phyloP scores from a whole-genome alignment of 1,140 invertebrate species.

The Lethocerus indicus region DNA sequence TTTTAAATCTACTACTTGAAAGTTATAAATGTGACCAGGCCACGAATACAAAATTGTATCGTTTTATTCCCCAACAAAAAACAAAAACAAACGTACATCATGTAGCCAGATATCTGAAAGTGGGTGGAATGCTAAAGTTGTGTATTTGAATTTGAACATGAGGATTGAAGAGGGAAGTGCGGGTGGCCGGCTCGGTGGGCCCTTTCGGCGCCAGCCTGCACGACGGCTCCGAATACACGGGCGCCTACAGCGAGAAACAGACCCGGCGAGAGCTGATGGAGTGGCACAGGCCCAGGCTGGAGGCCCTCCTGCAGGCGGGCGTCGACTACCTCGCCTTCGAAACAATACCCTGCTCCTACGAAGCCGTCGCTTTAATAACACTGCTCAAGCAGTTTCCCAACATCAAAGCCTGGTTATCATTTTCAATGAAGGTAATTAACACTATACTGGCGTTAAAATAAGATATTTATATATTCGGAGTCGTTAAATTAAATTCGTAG shows the following conservation, averaged over 20 bases:
- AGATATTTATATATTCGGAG: no score
- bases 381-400: conserved; percentile 53
- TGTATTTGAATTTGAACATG: neutral
- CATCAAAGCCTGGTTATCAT: conserved; percentile 64
- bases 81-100: no score
- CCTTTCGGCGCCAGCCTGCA: conserved; percentile 76
- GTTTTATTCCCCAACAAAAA: no score
- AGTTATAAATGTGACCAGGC: no score
- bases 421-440: conserved; percentile 67
- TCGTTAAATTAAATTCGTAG: no score
- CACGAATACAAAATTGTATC: no score
- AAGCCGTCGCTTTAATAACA: conserved; percentile 63
- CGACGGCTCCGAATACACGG: conserved; percentile 81
- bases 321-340: conserved; percentile 74
- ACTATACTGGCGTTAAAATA: no score
- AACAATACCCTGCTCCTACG: conserved; percentile 66
- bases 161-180: conserved; percentile 21
- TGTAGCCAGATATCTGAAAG: no score
- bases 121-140: no score
- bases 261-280: conserved; percentile 44
- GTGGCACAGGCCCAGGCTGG: conserved; percentile 65
- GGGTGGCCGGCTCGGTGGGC: conserved; percentile 69
- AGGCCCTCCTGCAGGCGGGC: conserved; percentile 53
- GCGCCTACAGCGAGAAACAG: conserved; percentile 55
- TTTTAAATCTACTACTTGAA: no score